phyloP scores from a whole-genome alignment of 2,797 vertebrate genomes.

The Aulostomus chinensis region DNA sequence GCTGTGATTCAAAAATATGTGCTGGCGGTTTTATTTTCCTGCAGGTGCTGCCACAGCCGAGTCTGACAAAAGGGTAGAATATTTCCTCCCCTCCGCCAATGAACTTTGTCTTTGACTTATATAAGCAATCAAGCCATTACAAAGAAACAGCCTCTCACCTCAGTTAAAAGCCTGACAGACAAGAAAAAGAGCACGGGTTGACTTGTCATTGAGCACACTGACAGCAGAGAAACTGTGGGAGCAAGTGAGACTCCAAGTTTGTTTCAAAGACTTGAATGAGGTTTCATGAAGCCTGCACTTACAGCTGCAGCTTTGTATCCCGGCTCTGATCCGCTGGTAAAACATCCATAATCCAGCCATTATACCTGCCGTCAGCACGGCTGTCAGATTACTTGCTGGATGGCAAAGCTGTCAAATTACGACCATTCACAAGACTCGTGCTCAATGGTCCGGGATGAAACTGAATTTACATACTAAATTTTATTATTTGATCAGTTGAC shows the following conservation, averaged over 20 bases:
- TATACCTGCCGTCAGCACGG: slow-evolving; percentile 12
- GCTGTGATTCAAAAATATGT: too few species aligned
- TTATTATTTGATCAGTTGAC: too few species aligned
- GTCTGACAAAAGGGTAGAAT: not conserved
- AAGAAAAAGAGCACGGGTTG: slow-evolving; percentile 22
- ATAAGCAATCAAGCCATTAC: slow-evolving; percentile 21
- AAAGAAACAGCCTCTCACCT: slow-evolving; percentile 2
- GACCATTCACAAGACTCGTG: not conserved
- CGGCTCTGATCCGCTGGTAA: slow-evolving; percentile 8
- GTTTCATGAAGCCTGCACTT: slow-evolving; percentile 26
- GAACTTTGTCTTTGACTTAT: slow-evolving; percentile 13
- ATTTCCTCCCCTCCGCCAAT: not conserved
- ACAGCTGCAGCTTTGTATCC: slow-evolving; percentile 14
- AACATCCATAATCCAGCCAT: slow-evolving; percentile 26
- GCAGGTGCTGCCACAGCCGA: not conserved
- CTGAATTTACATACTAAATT: too few species aligned
- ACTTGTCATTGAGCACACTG: slow-evolving; percentile 6
- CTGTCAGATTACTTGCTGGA: slow-evolving; percentile 22
- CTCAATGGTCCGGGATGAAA: not conserved
- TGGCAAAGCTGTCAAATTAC: not conserved
- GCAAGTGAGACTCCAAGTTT: slow-evolving; percentile 27
- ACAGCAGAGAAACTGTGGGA: slow-evolving; percentile 17
- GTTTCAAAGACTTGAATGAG: slow-evolving; percentile 28
- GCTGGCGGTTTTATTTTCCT: too few species aligned
- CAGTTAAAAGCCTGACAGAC: slow-evolving; percentile 20